These are phyloP conservation scores for Pherbina coryleti DNA, from an alignment of 2,888 invertebrate species.

Conservation along the genomic window DNA sequence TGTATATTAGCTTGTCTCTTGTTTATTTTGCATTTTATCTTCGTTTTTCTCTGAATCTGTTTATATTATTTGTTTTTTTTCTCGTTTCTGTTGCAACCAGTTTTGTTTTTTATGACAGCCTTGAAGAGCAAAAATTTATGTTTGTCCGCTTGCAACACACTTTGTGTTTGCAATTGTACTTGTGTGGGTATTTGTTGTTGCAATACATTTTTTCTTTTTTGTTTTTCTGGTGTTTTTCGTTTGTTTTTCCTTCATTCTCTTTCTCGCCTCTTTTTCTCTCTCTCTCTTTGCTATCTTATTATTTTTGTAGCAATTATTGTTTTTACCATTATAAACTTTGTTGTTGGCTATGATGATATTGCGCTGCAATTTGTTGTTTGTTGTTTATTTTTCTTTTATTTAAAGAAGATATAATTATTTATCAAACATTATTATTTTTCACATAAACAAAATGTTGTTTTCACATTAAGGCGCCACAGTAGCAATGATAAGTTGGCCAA, in stretches of 20 bases:
- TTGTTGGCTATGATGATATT: not conserved
- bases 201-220: not conserved
- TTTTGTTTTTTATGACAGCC: conserved; percentile 52
- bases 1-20: conserved; percentile 22
- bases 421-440: too few species aligned
- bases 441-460: too few species aligned
- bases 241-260: not conserved
- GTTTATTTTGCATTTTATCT: conserved; percentile 16
- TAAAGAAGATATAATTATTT: too few species aligned
- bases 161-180: conserved; percentile 44
- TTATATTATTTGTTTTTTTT: conserved; percentile 23
- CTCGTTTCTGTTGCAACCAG: not conserved
- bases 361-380: too few species aligned
- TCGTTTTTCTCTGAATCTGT: conserved; percentile 13
- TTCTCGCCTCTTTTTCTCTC: conserved; percentile 1
- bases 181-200: not conserved
- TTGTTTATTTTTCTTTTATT: too few species aligned
- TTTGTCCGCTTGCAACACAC: conserved; percentile 8
- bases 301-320: not conserved
- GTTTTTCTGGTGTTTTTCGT: not conserved
- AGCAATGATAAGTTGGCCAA: too few species aligned
- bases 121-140: conserved; percentile 54
- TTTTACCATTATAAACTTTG: not conserved
- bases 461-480: too few species aligned
- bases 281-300: not conserved